Evolutionary conservation across 2,888 invertebrate genomes (phyloP).

Genomic region (Eudemis profundana): DNA sequence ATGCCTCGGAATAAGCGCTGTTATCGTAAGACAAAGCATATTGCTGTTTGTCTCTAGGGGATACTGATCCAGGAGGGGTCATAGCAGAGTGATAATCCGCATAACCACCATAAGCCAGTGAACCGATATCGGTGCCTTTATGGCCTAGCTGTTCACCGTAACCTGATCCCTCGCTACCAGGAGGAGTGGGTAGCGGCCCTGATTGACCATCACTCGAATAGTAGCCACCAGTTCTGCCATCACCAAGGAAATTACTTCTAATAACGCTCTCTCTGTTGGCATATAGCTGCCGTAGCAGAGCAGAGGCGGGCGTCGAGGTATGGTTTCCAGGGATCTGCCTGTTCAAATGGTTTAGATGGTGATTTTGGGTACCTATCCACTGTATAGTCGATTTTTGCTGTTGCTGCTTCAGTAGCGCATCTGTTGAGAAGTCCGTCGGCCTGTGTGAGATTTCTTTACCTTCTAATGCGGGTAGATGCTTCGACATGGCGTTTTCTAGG

Average conservation of each 20-base stretch:
- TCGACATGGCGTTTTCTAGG: constrained; percentile 98
- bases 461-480: constrained; percentile 91
- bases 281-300: constrained; percentile 94
- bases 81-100: constrained; percentile 96
- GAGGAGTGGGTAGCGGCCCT: constrained; percentile 94
- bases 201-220: constrained; percentile 87
- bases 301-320: constrained; percentile 92
- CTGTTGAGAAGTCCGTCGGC: constrained; percentile 95
- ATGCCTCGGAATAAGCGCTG: constrained; percentile 88
- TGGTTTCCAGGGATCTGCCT: constrained; percentile 85
- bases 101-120: constrained; percentile 85
- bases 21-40: constrained; percentile 81
- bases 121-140: constrained; percentile 85
- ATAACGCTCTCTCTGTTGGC: constrained; percentile 98
- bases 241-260: constrained; percentile 90
- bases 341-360: constrained; percentile 85
- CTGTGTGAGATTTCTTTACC: constrained; percentile 86
- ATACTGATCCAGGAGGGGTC: constrained; percentile 99
- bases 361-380: constrained; percentile 95
- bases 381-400: constrained; percentile 93
- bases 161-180: constrained; percentile 92
- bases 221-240: constrained; percentile 78
- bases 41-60: constrained; percentile 94
- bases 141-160: constrained; percentile 88
- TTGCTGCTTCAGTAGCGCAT: constrained; percentile 92